Evolutionary conservation across 2,797 vertebrate species (phyloP).

Genomic region (Serranus cabrilla): DNA sequence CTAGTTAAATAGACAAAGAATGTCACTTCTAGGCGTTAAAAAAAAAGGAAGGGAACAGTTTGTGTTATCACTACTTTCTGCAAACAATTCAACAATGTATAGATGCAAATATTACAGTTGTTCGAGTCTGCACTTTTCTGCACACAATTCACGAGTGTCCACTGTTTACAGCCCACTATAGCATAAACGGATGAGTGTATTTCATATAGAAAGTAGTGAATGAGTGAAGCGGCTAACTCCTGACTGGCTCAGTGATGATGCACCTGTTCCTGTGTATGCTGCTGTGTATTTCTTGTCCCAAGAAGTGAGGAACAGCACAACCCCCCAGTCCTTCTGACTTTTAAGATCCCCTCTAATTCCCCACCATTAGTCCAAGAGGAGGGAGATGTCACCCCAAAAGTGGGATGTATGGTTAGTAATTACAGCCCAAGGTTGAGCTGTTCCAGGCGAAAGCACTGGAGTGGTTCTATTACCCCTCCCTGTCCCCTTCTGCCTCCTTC

Average conservation of each 20-base stretch:
- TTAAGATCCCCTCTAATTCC: conserved; percentile 84
- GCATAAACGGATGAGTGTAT: not conserved
- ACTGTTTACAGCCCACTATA: conserved; percentile 1
- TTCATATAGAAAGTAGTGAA: conserved; percentile 2
- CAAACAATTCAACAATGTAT: not conserved
- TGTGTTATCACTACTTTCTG: not conserved
- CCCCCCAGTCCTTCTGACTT: conserved; percentile 65
- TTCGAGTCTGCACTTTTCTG: not conserved
- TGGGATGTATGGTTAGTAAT: conserved; percentile 90
- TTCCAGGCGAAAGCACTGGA: conserved; percentile 84
- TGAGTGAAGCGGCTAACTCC: conserved; percentile 20
- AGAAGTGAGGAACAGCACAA: conserved; percentile 59
- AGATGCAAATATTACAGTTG: not conserved
- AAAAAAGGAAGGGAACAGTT: no score
- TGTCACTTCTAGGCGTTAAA: no score
- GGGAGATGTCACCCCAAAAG: conserved; percentile 87
- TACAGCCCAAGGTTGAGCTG: conserved; percentile 85
- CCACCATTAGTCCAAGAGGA: conserved; percentile 83
- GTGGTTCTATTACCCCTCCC: conserved; percentile 81
- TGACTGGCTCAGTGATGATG: conserved; percentile 34
- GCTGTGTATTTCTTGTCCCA: conserved; percentile 66
- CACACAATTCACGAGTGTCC: not conserved
- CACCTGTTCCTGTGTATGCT: conserved; percentile 49
- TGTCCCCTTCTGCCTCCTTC: conserved; percentile 71
- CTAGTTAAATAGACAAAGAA: no score